Percentiles rank a stretch among this genome's conserved stretches.
These are phyloP conservation scores for Denticeps clupeoides DNA, from an alignment of 2,797 vertebrate species.

Conservation along the genomic window DNA sequence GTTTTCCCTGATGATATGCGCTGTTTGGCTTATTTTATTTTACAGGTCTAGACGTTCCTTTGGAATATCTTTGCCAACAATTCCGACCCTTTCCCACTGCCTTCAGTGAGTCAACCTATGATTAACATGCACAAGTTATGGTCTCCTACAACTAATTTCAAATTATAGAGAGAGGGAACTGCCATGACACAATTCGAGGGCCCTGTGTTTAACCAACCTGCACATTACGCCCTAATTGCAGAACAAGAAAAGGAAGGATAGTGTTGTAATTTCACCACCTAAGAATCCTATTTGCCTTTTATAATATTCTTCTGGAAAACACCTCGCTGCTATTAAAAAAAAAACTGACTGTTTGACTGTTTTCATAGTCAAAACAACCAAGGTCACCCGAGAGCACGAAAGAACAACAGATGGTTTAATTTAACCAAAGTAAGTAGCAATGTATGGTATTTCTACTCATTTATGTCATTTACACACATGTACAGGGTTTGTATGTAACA, in stretches of 20 bases:
- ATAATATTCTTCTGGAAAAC: slow-evolving; percentile 29
- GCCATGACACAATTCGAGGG: slow-evolving; percentile 23
- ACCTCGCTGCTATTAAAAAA: too few species aligned
- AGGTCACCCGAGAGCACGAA: slow-evolving; percentile 18
- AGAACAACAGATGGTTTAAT: too few species aligned
- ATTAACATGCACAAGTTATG: slow-evolving; percentile 25
- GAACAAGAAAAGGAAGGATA: slow-evolving; percentile 34
- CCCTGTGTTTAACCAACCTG: slow-evolving; percentile 33
- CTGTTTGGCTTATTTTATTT: too few species aligned
- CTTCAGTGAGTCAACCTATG: slow-evolving; percentile 14
- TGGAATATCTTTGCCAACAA: slow-evolving; percentile 1
- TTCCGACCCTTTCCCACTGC: not conserved
- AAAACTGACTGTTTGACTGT: slow-evolving; percentile 8
- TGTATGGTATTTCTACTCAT: too few species aligned
- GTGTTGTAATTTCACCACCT: slow-evolving; percentile 33
- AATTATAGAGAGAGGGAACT: slow-evolving; percentile 38
- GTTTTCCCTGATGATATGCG: too few species aligned
- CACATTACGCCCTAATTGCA: slow-evolving; percentile 40
- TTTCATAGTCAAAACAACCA: slow-evolving; percentile 19
- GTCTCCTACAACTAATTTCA: slow-evolving; percentile 36
- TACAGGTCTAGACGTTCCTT: not conserved
- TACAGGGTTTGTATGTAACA: too few species aligned
- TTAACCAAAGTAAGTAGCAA: too few species aligned
- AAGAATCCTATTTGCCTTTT: slow-evolving; percentile 30
- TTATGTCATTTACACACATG: too few species aligned